Percentiles rank a stretch among this genome's conserved stretches.
phyloP scores from a whole-genome alignment of 2,888 invertebrate species.

The Neocrepidodera transversa region DNA sequence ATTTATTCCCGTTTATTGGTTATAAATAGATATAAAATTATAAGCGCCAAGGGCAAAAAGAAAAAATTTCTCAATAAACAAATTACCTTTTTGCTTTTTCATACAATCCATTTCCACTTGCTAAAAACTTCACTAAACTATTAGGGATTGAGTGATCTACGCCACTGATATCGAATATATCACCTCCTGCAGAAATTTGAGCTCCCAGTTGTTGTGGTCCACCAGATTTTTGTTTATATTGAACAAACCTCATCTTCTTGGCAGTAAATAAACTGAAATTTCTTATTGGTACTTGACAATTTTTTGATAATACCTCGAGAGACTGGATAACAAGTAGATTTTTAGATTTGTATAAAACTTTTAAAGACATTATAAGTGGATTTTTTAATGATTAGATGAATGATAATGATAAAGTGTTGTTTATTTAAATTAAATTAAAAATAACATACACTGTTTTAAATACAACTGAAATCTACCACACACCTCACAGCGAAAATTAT shows the following conservation, averaged over 20 bases:
- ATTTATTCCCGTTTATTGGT: too few species aligned
- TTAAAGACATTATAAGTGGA: neutral
- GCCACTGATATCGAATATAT: constrained; percentile 70
- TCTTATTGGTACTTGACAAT: constrained; percentile 31
- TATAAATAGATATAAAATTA: too few species aligned
- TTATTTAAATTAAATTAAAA: too few species aligned
- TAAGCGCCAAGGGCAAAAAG: too few species aligned
- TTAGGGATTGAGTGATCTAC: constrained; percentile 66
- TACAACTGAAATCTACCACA: too few species aligned
- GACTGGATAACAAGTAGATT: neutral
- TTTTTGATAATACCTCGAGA: neutral
- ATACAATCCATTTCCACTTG: constrained; percentile 60
- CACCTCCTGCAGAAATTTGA: constrained; percentile 65
- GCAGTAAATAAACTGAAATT: constrained; percentile 50
- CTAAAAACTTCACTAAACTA: constrained; percentile 64
- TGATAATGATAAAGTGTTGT: too few species aligned
- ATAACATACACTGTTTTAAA: too few species aligned
- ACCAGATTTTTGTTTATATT: constrained; percentile 69
- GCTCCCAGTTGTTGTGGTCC: constrained; percentile 72
- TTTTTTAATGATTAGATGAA: too few species aligned
- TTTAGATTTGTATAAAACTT: neutral
- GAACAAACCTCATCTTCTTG: constrained; percentile 73
- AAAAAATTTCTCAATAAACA: too few species aligned
- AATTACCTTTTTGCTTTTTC: constrained; percentile 66
- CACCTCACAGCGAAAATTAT: too few species aligned